Evolutionary conservation across 2,113 vertebrate species (phyloP).

Genomic region (Conger conger): DNA sequence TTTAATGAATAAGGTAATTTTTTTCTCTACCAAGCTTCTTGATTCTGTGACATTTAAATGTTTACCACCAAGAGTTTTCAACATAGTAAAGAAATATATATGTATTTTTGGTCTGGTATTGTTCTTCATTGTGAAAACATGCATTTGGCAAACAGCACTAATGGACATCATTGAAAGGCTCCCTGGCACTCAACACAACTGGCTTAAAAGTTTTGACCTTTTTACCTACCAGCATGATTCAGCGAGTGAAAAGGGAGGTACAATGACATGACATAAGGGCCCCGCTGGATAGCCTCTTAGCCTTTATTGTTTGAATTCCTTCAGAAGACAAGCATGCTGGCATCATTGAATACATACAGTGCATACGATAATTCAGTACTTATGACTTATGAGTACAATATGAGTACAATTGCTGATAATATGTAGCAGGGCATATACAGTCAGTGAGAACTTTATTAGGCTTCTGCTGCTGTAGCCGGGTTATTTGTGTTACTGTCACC

Average conservation of each 20-base stretch:
- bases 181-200: background rate
- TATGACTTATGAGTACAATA: slow-evolving; percentile 24
- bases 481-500: too few species aligned
- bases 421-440: background rate
- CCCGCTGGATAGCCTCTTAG: background rate
- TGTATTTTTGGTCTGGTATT: background rate
- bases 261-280: background rate
- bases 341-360: slow-evolving; percentile 10
- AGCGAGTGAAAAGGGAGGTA: slow-evolving; percentile 11
- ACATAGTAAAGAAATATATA: background rate
- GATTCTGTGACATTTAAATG: background rate
- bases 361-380: slow-evolving; percentile 5
- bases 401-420: background rate
- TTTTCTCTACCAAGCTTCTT: background rate
- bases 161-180: slow-evolving; percentile 16
- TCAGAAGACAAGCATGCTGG: slow-evolving; percentile 14
- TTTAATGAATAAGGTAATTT: background rate
- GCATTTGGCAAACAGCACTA: slow-evolving; percentile 6
- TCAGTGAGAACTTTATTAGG: too few species aligned
- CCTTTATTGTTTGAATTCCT: slow-evolving; percentile 13
- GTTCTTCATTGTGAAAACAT: background rate
- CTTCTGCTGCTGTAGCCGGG: too few species aligned
- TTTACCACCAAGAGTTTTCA: background rate
- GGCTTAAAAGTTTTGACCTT: slow-evolving; percentile 16
- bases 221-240: slow-evolving; percentile 20